Percentiles rank a stretch among this genome's conserved stretches.
Conservation (phyloP, 2,113 vertebrate species). For the Ptilorrhoa leucosticta region DNA sequence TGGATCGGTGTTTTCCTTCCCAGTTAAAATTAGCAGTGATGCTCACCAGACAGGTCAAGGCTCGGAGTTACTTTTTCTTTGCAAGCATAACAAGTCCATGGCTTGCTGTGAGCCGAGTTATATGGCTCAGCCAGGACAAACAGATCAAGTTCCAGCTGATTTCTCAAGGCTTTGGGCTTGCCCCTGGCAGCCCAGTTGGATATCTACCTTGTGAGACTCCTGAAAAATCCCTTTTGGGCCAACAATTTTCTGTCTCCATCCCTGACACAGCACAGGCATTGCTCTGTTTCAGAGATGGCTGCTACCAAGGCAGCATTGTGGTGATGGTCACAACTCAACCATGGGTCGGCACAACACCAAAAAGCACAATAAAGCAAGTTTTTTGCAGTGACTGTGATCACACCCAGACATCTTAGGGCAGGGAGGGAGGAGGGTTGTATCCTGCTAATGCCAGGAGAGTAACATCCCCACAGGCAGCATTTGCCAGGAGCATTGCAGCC, state of each 20-base stretch:
- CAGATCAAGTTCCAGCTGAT: constrained; percentile 49
- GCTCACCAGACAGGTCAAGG: constrained; percentile 24
- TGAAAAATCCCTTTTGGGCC: not conserved
- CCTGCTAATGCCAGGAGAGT: not conserved
- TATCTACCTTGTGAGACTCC: not conserved
- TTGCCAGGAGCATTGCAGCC: not conserved
- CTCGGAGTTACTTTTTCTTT: not conserved
- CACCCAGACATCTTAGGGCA: not conserved
- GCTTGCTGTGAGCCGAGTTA: not conserved
- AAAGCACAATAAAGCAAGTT: not conserved
- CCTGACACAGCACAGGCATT: not conserved
- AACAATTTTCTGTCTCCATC: not conserved
- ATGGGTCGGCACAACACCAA: not conserved
- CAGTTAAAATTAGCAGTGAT: constrained; percentile 7
- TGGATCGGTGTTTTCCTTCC: not conserved
- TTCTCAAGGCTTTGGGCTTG: not conserved
- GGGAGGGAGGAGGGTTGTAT: not conserved
- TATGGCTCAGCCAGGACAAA: constrained; percentile 25
- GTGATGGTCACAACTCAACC: not conserved
- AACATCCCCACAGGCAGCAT: not conserved
- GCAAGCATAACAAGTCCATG: not conserved
- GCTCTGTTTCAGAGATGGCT: not conserved
- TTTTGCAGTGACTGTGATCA: fast-evolving
- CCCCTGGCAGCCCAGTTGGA: not conserved
- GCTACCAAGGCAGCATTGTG: fast-evolving